Conservation (phyloP, 2,113 vertebrate genomes). For the Pteropus alecto region DNA sequence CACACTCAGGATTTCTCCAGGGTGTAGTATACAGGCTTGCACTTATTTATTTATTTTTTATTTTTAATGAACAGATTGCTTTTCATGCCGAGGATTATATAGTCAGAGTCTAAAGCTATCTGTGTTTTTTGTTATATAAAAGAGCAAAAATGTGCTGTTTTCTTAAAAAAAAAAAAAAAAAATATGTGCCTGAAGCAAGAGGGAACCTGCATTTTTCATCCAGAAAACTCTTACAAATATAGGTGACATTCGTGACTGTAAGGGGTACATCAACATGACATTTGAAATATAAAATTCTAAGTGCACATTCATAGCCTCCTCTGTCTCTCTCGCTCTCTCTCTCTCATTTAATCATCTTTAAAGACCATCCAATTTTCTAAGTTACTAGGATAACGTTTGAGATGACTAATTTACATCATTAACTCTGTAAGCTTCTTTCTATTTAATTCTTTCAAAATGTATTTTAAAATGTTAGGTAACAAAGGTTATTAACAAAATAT, state of each 20-base stretch:
- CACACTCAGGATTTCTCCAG: constrained; percentile 46
- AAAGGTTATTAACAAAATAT: neutral
- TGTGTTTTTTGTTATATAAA: neutral
- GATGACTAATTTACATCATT: neutral
- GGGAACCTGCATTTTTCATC: neutral
- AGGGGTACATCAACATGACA: neutral
- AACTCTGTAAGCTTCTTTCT: neutral
- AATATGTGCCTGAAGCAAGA: neutral
- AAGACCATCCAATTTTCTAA: neutral
- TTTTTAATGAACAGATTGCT: constrained; percentile 52
- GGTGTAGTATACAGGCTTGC: neutral
- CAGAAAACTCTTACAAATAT: neutral
- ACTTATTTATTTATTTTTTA: constrained; percentile 24
- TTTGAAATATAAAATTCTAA: constrained; percentile 4
- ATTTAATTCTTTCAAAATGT: neutral
- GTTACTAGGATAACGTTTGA: neutral
- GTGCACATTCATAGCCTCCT: neutral
- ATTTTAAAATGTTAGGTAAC: neutral
- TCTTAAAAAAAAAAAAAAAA: neutral
- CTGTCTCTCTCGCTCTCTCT: neutral
- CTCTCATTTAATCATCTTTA: neutral
- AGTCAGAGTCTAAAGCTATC: neutral
- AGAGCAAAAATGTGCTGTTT: neutral
- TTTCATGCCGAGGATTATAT: neutral
- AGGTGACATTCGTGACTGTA: neutral